Base-by-base conservation (phyloP, 2,113 vertebrate genomes). In the Oncorhynchus kisutch region DNA sequence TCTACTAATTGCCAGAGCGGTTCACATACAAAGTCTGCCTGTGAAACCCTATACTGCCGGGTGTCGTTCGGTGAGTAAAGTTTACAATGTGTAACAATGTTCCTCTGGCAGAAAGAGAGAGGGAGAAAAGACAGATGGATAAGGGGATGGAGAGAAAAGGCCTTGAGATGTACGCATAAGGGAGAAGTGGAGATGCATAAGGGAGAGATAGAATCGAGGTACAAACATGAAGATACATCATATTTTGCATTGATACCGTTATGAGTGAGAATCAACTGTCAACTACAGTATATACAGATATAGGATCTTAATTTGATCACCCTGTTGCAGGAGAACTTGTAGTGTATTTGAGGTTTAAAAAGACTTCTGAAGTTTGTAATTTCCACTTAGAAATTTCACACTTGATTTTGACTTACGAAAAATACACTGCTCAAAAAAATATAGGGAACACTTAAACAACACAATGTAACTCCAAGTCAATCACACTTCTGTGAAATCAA, bases 1-100 rank as follows among this genome's bases (percentile, higher is more conserved):
- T 84, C 82, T 80, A 73, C 90, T 93, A 93, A 94, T 93, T 92
- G 92, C 85, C 81, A 70, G 76, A 90, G 90, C 81, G 77, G 85
- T 88, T 91, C 86, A 90, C 88, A 88, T 87, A 92, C 89, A 91
- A 90, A 91, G 90, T 89, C 90, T 82, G 87, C 85, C 82, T 84
- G 82, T 91, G 93, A 91, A 93, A 94, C 80, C 62, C 59, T 78
- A 94, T 49, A 83, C 87, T 68, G 71, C 8, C 3, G 82, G 77
- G 79, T 80, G 88, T 90, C 88, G 87, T 84, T 85, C 86, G 48
- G 85, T 72, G 82, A 86, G 81, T 81, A 84, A 89, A 87, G 78
- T 89, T 89, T 90, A 91, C 88, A 90, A 86, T 81, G 85, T 89
- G 86, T 72, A 80, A 88, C 90, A 88, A 89, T 90, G 87, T 60